phyloP scores from a whole-genome alignment of 2,888 invertebrate genomes.

The Agrenia bidenticulata region DNA sequence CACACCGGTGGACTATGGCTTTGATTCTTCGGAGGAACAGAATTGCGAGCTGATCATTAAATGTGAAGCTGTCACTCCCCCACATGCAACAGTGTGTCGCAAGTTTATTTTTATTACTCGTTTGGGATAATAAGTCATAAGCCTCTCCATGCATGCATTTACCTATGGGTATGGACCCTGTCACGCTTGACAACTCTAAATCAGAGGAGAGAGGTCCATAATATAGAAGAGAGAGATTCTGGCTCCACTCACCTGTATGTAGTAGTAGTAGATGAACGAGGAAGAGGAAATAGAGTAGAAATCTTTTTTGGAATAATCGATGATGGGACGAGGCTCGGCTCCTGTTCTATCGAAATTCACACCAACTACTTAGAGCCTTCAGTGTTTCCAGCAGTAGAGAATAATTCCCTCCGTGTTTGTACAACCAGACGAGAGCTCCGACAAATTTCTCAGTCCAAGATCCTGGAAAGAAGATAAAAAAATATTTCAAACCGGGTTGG shows the following conservation, averaged over 20 bases:
- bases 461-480: too few species aligned
- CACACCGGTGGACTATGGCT: neutral
- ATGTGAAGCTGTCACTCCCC: slow-evolving; percentile 8
- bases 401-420: neutral
- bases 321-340: slow-evolving; percentile 5
- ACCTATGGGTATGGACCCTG: neutral
- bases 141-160: neutral
- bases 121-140: slow-evolving; percentile 4
- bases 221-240: too few species aligned
- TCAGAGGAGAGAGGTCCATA: neutral
- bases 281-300: slow-evolving; percentile 5
- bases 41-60: neutral
- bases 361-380: too few species aligned
- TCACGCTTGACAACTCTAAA: slow-evolving; percentile 1
- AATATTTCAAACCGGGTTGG: too few species aligned
- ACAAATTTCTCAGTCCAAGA: too few species aligned
- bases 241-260: too few species aligned
- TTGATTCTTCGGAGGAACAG: slow-evolving; percentile 1
- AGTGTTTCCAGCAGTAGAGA: too few species aligned
- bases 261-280: too few species aligned
- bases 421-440: too few species aligned
- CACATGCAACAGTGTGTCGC: slow-evolving; percentile 9
- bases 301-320: neutral
- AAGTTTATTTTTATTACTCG: neutral
- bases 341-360: neutral